Conservation (phyloP, 2,888 invertebrate species). For the Hipparchia sbordonii region DNA sequence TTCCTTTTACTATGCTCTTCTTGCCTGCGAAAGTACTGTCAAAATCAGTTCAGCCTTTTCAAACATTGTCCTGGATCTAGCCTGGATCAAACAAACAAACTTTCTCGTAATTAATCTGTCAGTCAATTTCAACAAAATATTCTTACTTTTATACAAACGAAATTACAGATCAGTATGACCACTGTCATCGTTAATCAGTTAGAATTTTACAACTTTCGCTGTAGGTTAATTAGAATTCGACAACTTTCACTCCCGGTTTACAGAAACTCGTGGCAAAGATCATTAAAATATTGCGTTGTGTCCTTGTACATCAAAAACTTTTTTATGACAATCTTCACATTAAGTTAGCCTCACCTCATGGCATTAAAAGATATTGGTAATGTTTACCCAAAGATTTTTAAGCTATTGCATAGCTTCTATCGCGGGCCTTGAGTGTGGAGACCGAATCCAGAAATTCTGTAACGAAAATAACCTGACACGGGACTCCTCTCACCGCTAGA, state of each 20-base stretch:
- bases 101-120: not conserved
- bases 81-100: no score
- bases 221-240: constrained; percentile 8
- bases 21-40: no score
- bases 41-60: no score
- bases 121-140: not conserved
- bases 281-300: not conserved
- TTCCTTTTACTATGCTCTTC: no score
- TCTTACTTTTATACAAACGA: not conserved
- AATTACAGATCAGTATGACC: constrained; percentile 6
- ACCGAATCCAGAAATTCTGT: no score
- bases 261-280: not conserved
- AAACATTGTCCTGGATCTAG: no score
- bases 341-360: not conserved
- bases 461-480: no score
- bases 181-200: constrained; percentile 2
- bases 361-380: not conserved
- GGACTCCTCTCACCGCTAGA: no score
- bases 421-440: no score
- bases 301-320: not conserved
- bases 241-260: constrained; percentile 1
- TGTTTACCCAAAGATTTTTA: no score
- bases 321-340: not conserved
- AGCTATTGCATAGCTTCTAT: no score
- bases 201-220: constrained; percentile 2